Conservation (phyloP, 2,113 vertebrate species). For the Tachycineta bicolor region DNA sequence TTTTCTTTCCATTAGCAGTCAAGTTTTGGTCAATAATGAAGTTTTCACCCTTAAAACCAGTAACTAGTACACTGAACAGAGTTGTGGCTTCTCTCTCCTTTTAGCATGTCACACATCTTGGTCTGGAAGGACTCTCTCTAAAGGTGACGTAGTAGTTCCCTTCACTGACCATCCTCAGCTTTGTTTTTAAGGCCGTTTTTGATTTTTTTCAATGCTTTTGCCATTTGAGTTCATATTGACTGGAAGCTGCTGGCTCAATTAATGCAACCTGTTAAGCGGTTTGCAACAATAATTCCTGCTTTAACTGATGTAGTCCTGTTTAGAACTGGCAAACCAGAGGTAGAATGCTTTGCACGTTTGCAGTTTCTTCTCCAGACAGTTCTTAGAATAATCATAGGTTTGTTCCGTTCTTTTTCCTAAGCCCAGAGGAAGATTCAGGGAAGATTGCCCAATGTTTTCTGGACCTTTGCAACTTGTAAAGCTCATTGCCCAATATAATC, state of each 20-base stretch:
- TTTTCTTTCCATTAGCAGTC: not conserved
- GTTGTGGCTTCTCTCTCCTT: not conserved
- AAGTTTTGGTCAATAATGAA: not conserved
- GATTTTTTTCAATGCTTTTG: not conserved
- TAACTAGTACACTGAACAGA: not conserved
- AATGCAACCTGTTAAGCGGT: not conserved
- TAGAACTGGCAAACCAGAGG: not conserved
- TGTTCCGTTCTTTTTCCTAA: not conserved
- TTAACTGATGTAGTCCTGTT: not conserved
- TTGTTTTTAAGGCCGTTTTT: not conserved
- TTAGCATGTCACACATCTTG: not conserved
- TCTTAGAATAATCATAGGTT: not conserved
- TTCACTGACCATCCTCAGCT: not conserved
- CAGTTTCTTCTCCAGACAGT: conserved; percentile 14
- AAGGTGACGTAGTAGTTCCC: not conserved
- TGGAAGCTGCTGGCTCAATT: not conserved
- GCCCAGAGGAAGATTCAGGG: conserved; percentile 1
- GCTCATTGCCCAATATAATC: not conserved
- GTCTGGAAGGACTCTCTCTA: not conserved
- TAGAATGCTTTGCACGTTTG: not conserved
- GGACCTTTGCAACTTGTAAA: not conserved
- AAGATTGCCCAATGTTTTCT: not conserved
- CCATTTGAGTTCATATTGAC: not conserved
- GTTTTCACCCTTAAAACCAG: not conserved
- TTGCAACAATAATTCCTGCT: not conserved